phyloP scores from a whole-genome alignment of 1,140 invertebrate species.

The Antheraea pernyi region DNA sequence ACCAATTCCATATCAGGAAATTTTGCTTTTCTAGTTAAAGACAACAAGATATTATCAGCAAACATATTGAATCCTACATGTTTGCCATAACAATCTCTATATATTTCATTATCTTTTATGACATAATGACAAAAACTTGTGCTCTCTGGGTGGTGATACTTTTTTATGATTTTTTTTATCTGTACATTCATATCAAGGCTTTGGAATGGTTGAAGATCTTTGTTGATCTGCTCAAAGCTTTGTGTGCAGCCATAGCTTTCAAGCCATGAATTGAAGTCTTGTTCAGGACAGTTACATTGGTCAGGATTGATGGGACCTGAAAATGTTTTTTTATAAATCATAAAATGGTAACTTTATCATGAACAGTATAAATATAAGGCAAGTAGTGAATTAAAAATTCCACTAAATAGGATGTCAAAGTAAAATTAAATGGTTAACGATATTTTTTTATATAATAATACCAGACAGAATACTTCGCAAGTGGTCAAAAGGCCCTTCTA shows the following conservation, averaged over 20 bases:
- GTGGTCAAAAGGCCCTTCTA: no score
- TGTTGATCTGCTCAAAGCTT: constrained; percentile 85
- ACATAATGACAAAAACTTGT: constrained; percentile 95
- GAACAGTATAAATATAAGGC: no score
- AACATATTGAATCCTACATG: constrained; percentile 98
- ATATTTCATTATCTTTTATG: constrained; percentile 91
- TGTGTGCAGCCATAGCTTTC: constrained; percentile 83
- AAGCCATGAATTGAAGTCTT: constrained; percentile 84
- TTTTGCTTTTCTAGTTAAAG: constrained; percentile 89
- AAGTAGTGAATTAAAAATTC: no score
- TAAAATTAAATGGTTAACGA: no score
- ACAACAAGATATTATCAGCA: constrained; percentile 92
- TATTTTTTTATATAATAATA: no score
- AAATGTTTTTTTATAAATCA: constrained; percentile 23
- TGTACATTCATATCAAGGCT: constrained; percentile 86
- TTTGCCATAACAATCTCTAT: constrained; percentile 94
- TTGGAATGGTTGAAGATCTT: constrained; percentile 87
- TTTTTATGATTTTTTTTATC: constrained; percentile 81
- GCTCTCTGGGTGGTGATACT: constrained; percentile 86
- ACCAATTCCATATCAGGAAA: constrained; percentile 95
- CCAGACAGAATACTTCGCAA: no score
- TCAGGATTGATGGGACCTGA: constrained; percentile 88
- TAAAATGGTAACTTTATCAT: no score
- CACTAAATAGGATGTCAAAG: no score
- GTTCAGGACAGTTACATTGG: constrained; percentile 90